Base-by-base conservation (phyloP, 2,797 vertebrate genomes). In the Lutjanus campechanus region DNA sequence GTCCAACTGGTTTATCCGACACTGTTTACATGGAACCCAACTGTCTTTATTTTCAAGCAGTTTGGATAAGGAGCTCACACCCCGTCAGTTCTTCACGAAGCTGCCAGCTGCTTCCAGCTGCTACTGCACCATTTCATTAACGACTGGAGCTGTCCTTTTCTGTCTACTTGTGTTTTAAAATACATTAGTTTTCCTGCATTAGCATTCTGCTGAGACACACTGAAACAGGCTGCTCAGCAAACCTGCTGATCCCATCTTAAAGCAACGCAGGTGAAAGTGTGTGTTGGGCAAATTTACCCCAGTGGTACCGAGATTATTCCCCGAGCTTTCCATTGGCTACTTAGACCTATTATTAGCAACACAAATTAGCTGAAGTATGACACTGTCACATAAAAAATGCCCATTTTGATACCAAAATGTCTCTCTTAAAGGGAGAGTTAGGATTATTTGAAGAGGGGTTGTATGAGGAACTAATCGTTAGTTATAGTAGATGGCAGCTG, bases 1-100 rank as follows among this genome's bases (percentile, higher is more conserved):
- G 76, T 59, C 73, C 1, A 63, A 92, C 94, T 60, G 53, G 91
- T 92, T 92, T 44, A 74, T 43, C 65, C 7, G 58, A 54, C 54
- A 46, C 19, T 15, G 22, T 88, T 83, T 73, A 85, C 83, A 79
- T 51, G 85, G 6, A 66, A 60, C 15, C 36, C 22, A 58, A 53
- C 40, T 56, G 29, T 67, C 17, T 7, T 71, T 8, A 41, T 10
- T 60, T 36, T 51, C 3, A 44, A 58, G 64, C 63, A 12, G 64
- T 81, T 79, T 44, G 29, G 53, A 49, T 58, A 73, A 76, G 72
- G 25, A 25, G 41, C 25, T 29, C 13, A 60, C 36, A 20, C 43
- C 44, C 11, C 8, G 47, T 68, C 22, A 22, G 74, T 66, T 70
- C 3, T 69, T 50, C 13, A 8, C 12, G 0, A 66, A 76, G 41